Conservation (phyloP, 2,888 invertebrate species). For the Orthosia gothica region DNA sequence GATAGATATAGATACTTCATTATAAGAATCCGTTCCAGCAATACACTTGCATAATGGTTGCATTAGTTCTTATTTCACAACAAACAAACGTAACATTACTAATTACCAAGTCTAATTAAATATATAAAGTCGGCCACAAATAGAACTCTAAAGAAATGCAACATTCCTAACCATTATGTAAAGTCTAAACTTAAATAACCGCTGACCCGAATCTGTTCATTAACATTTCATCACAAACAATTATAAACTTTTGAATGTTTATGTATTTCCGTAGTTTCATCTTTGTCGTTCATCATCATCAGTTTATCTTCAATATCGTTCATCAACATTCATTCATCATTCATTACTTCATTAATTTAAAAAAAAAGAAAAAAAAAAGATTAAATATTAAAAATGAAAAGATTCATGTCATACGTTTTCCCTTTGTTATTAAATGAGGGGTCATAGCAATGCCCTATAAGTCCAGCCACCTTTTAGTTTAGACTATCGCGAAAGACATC, state of each 20-base stretch:
- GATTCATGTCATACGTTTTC: conserved; percentile 2
- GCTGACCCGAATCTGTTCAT: conserved; percentile 56
- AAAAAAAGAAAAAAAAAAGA: too few species aligned
- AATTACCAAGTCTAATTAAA: conserved; percentile 75
- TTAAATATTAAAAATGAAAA: too few species aligned
- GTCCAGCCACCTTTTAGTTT: conserved; percentile 25
- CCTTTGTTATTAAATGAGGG: conserved; percentile 21
- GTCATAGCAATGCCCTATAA: neutral
- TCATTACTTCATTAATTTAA: too few species aligned
- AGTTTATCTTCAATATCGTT: too few species aligned
- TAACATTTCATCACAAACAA: conserved; percentile 32
- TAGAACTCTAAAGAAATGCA: conserved; percentile 61
- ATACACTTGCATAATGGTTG: conserved; percentile 63
- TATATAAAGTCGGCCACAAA: conserved; percentile 61
- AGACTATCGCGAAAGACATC: conserved; percentile 18
- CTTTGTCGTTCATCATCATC: too few species aligned
- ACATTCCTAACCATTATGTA: conserved; percentile 61
- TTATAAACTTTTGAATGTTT: neutral
- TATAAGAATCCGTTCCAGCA: conserved; percentile 19
- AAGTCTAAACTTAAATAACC: conserved; percentile 45
- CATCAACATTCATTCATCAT: too few species aligned
- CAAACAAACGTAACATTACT: conserved; percentile 64
- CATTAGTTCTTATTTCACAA: conserved; percentile 68
- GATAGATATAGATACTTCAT: conserved; percentile 16
- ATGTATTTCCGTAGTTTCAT: conserved; percentile 24